A percentile compares a stretch with the other conserved stretches of the same genome.
These are phyloP conservation scores for Apus apus DNA, from an alignment of 2,113 vertebrate genomes.

Conservation along the genomic window DNA sequence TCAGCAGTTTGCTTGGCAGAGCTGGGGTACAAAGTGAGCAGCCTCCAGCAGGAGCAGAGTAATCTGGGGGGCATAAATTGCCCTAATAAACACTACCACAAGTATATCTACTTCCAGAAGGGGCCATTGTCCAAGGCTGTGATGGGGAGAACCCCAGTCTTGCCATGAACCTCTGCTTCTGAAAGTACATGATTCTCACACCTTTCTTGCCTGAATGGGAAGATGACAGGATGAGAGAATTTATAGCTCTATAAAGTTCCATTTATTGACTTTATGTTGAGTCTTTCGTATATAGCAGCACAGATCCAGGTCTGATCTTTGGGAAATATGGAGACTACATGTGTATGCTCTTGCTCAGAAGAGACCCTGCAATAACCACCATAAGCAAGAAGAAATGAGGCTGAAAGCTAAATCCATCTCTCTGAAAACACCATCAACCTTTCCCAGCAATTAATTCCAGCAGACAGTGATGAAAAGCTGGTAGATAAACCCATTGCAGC, in stretches of 20 bases:
- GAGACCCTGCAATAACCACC: not conserved
- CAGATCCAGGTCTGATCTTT: not conserved
- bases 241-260: not conserved
- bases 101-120: not conserved
- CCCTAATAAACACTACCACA: not conserved
- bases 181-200: not conserved
- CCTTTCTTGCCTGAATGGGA: not conserved
- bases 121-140: accelerated
- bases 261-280: conserved; percentile 9
- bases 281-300: not conserved
- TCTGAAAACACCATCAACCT: not conserved
- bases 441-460: not conserved
- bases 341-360: not conserved
- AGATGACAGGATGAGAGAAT: not conserved
- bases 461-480: not conserved
- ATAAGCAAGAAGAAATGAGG: not conserved
- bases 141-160: not conserved
- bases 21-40: not conserved
- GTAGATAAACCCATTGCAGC: accelerated
- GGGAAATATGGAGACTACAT: not conserved
- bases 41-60: not conserved
- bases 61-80: not conserved
- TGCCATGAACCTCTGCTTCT: not conserved
- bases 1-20: not conserved
- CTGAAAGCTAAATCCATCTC: not conserved